phyloP scores from a whole-genome alignment of 2,113 vertebrate species.

The Ginglymostoma cirratum region DNA sequence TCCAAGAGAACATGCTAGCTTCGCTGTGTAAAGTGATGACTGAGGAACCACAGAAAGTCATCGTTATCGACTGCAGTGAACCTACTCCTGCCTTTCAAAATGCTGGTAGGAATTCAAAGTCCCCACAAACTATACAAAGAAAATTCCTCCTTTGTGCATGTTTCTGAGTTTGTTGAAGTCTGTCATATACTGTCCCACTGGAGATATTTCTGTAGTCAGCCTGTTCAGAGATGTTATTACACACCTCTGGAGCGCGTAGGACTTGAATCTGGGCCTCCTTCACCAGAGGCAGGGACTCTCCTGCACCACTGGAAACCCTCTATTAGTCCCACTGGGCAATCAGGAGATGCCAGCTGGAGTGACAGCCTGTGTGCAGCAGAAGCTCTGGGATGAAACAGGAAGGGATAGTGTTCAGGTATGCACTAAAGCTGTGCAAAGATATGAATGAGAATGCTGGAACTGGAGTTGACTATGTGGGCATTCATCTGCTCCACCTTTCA shows the following conservation, averaged over 20 bases:
- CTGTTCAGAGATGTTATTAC: too few relatives aligned
- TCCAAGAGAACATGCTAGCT: conserved; percentile 75
- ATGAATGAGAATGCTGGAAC: neutral
- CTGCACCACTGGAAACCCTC: too few relatives aligned
- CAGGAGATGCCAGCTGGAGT: neutral
- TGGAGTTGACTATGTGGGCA: neutral
- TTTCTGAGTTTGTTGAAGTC: neutral
- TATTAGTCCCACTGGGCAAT: neutral
- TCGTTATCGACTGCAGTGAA: conserved; percentile 71
- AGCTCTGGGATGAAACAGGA: neutral
- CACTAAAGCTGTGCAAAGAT: neutral
- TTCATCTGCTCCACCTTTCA: neutral
- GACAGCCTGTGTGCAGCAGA: neutral
- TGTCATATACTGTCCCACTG: neutral
- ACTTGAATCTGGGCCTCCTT: too few relatives aligned
- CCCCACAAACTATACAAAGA: neutral
- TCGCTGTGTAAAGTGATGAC: conserved; percentile 77
- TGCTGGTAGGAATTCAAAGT: conserved; percentile 57
- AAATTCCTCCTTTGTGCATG: neutral
- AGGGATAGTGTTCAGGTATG: too few relatives aligned
- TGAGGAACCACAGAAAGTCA: conserved; percentile 61
- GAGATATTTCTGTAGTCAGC: too few relatives aligned
- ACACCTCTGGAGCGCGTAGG: too few relatives aligned
- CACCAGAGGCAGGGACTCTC: too few relatives aligned
- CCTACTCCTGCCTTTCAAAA: conserved; percentile 67